Evolutionary conservation across 2,888 invertebrate genomes (phyloP), one percentile per base, ranked within the genome.

Genomic region (Tortrix viridana): DNA sequence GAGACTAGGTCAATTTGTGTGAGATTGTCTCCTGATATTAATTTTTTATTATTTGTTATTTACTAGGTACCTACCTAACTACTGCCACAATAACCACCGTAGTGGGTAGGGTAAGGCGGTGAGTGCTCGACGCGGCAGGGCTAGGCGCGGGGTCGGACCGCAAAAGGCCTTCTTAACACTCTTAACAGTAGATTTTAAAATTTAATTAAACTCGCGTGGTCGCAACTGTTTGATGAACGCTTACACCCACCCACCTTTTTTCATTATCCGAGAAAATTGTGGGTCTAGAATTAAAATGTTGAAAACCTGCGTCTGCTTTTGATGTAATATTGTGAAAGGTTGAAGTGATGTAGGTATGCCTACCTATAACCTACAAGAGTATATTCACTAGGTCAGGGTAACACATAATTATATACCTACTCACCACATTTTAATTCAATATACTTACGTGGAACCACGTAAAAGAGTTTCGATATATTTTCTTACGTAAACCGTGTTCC

Each of bases 181-280:
- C 80, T 83, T 80, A 79, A 82, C 81, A 81, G 86, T 88, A 88
- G 88, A 88, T 88, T 86, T 63, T 85, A 88, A 86, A 87, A 81
- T 86, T 88, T 88, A 88, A 88, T 88, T 88, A 88, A 88, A 88
- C 77, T 80, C 79, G 77, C 80, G 81, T 81, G 82, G 81, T 82
- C 79, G 79, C 81, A 79, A 82, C 80, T 82, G 84, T 83, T 84
- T 86, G 85, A 86, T 86, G 85, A 86, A 86, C 79, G 82, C 72
- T 81, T 82, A 80, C 81, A n/a, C n/a, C n/a, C 80, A 76, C 80
- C 82, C 74, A 73, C 77, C 76, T 76, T 76, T 79, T 78, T 80
- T 79, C 75, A 76, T 78, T 77, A 72, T 71, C 72, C 68, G 71
- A 66, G 71, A 65, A 68, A 64, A 67, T 68, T 66, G 66, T 69